Evolutionary conservation across 2,113 vertebrate genomes (phyloP), one percentile per base, ranked within the genome.

Genomic region (Eurystomus gularis): DNA sequence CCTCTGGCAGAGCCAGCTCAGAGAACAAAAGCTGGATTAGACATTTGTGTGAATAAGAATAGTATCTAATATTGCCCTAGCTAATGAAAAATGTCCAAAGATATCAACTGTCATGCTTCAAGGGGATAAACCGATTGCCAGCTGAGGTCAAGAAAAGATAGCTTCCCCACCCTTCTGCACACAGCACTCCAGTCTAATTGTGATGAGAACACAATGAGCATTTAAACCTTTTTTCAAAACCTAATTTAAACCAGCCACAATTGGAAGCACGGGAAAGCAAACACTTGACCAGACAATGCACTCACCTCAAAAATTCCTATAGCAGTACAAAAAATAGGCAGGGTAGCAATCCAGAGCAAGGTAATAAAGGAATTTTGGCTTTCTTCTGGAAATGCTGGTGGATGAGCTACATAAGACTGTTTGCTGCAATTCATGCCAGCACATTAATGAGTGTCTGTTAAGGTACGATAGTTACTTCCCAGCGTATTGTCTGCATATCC

Each of bases 1-100:
- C 92, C 55, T 73, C 68, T 31, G 69, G 68, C 94, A 88, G 60
- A 84, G 64, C 26, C 91, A 89, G 86, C 60, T 84, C 64, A 13
- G 49, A 61, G 69, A 90, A 90, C 79, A 95, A 90, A 94, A 94
- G 40, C 71, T 92, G 83, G 48, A 72, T 91, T 90, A 83, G 81
- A 48, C 83, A 91, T 54, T 55, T 57, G 28, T 37, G 70, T 2
- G 10, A 68, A 49, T 66, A 93, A 92, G 87, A 90, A 89, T 17
- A 86, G 58, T 35, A 65, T 76, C 82, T 92, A 91, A 78, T 72
- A 80, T 86, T 87, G 77, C n/a, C 39, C 62, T 26, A 85, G 35
- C 61, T 84, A 84, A 82, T 80, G 82, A 88, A 88, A 95, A 93
- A 66, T 64, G 51, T 64, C 75, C 46, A 80, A 76, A 82, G 70